Evolutionary conservation across 2,888 invertebrate genomes (phyloP), one percentile per base, ranked within the genome.

Genomic region (Mythimna albipuncta): DNA sequence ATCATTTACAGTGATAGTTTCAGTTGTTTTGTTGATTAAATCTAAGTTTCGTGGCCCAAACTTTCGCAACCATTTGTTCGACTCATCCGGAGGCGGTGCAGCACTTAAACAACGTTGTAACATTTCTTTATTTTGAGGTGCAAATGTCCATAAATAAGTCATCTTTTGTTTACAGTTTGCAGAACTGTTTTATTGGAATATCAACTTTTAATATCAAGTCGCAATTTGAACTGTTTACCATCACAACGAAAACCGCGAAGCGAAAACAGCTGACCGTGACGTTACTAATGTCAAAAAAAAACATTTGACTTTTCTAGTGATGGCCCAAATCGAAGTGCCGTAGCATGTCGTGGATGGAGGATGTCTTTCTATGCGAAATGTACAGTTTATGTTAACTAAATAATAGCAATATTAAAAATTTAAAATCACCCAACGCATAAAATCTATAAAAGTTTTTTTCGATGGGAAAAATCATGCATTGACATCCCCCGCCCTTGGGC

Each of bases 101-200:
- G 86, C 88, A 6, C 79, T 77, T 38, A 92, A 50, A 77, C 90
- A 91, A 13, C 79, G 83, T 57, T 89, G 78, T 54, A 92, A 71
- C 55, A 88, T 71, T 6, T 63, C 58, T 52, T 88, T 72, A 13
- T 90, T 89, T 41, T 87, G 83, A 32, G 90, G 85, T 4, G 90
- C 89, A 82, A 92, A 91, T 26, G 76, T 87, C 92, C 92, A 93
- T n/a, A 87, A 82, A 52, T 87, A 82, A 32, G 90, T 83, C 92
- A 93, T 93, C 70, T 26, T 81, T 69, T 38, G 1, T 9, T 57
- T 6, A 6, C 11, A 5, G 13, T 2, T n/a, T 21, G 10, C 21
- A 32, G 1, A n/a, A 4, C 1, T 55, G 1, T n/a, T 64, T 19
- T 21, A 44, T 35, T 19, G 5, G 5, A 44, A 50, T 52, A 52